These are phyloP conservation scores for Mustela nigripes DNA, from an alignment of 2,113 vertebrate species.

Conservation along the genomic window DNA sequence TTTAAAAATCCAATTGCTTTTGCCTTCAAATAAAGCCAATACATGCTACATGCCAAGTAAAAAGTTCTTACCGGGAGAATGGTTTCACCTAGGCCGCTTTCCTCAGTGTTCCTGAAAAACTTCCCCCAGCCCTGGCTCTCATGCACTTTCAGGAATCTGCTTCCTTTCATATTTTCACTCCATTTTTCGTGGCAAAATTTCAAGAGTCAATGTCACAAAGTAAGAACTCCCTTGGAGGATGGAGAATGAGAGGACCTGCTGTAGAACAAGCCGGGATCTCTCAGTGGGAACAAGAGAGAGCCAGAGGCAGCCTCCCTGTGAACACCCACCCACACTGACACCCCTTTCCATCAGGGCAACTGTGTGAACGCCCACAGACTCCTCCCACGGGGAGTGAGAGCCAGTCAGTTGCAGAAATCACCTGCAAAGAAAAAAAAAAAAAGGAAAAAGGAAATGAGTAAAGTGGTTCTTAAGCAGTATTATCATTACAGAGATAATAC, in stretches of 20 bases:
- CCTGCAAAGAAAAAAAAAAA: neutral
- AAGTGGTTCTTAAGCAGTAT: neutral
- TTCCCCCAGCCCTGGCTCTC: neutral
- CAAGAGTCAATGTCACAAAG: neutral
- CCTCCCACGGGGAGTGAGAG: neutral
- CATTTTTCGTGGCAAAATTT: neutral
- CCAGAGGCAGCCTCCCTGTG: accelerated
- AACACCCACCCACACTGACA: accelerated
- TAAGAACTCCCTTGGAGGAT: neutral
- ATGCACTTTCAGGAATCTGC: no score
- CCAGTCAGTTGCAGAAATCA: neutral
- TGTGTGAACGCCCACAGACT: no score
- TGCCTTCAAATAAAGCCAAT: neutral
- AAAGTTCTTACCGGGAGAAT: no score
- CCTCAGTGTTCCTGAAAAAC: neutral
- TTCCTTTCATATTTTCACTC: neutral
- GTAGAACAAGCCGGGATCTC: neutral
- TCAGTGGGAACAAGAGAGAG: no score
- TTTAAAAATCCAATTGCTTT: neutral
- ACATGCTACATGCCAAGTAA: neutral
- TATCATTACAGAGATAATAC: neutral
- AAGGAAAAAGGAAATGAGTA: neutral
- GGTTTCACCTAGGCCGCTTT: neutral
- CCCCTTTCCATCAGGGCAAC: neutral
- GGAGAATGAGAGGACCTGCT: neutral